Evolutionary conservation across 2,888 invertebrate genomes (phyloP).

Genomic region (Synergus umbraculus): DNA sequence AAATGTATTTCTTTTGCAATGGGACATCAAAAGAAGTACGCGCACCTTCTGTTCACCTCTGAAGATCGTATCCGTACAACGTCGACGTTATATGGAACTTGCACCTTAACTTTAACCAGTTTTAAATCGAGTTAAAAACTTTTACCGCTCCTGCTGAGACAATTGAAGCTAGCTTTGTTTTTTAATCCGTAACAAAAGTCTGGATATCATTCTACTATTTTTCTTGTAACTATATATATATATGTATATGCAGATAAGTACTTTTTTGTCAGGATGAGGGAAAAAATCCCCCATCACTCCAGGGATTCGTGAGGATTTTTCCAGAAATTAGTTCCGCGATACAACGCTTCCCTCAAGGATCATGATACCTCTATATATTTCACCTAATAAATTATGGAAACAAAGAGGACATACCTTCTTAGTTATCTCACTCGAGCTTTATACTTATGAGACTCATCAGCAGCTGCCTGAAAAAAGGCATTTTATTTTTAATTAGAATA

Average conservation of each 20-base stretch:
- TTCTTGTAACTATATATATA: too few species aligned
- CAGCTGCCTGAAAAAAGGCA: not conserved
- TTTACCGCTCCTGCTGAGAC: slow-evolving; percentile 54
- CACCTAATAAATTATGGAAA: slow-evolving; percentile 3
- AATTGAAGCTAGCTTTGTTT: slow-evolving; percentile 54
- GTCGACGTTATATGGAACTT: slow-evolving; percentile 31
- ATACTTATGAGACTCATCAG: not conserved
- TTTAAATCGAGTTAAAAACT: slow-evolving; percentile 68
- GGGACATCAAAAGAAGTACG: not conserved
- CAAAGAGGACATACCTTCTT: not conserved
- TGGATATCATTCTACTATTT: not conserved
- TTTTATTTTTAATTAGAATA: not conserved
- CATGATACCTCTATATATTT: not conserved
- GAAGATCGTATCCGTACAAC: slow-evolving; percentile 5
- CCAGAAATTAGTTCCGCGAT: not conserved
- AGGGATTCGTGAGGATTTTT: not conserved
- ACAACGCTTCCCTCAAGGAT: not conserved
- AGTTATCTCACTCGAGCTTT: not conserved
- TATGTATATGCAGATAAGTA: not conserved
- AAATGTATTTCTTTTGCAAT: slow-evolving; percentile 18
- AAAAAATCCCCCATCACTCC: not conserved
- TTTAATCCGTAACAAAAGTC: not conserved
- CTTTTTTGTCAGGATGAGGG: not conserved
- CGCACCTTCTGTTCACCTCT: slow-evolving; percentile 17
- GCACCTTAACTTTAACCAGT: slow-evolving; percentile 64